Conservation (phyloP, 2,113 vertebrate species). For the Chloebia gouldiae region DNA sequence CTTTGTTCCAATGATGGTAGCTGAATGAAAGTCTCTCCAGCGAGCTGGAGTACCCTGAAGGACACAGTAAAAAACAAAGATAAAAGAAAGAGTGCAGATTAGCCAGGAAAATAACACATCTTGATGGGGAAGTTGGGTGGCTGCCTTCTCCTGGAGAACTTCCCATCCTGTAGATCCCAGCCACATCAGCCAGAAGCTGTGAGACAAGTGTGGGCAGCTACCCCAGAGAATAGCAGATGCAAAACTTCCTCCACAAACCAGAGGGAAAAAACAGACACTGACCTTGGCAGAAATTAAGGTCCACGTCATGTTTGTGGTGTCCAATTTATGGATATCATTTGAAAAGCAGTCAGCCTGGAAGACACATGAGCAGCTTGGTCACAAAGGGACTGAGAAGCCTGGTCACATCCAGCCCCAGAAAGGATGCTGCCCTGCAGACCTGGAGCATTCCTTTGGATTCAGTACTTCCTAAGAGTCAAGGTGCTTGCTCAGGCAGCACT, state of each 20-base stretch:
- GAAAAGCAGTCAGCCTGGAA: conserved; percentile 97
- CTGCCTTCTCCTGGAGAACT: not conserved
- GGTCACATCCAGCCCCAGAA: not conserved
- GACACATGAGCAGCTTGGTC: not conserved
- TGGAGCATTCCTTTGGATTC: not conserved
- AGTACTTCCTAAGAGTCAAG: not conserved
- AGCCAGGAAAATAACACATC: not conserved
- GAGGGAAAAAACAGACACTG: conserved; percentile 46
- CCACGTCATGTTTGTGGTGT: conserved; percentile 92
- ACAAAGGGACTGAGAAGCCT: not conserved
- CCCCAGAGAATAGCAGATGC: not conserved
- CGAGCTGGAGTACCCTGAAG: conserved; percentile 89
- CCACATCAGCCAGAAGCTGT: not conserved
- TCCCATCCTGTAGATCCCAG: not conserved
- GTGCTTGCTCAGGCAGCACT: not conserved
- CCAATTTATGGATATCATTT: conserved; percentile 97
- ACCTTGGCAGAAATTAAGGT: conserved; percentile 91
- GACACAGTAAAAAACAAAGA: not conserved
- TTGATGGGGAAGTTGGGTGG: not conserved
- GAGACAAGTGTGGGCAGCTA: not conserved
- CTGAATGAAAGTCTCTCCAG: conserved; percentile 98
- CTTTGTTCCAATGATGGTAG: conserved; percentile 91
- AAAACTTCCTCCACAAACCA: not conserved
- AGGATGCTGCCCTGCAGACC: not conserved
- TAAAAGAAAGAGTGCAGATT: not conserved